Evolutionary conservation across 2,888 invertebrate genomes (phyloP), one percentile per base, ranked within the genome.

Genomic region (Anthophora plumipes): DNA sequence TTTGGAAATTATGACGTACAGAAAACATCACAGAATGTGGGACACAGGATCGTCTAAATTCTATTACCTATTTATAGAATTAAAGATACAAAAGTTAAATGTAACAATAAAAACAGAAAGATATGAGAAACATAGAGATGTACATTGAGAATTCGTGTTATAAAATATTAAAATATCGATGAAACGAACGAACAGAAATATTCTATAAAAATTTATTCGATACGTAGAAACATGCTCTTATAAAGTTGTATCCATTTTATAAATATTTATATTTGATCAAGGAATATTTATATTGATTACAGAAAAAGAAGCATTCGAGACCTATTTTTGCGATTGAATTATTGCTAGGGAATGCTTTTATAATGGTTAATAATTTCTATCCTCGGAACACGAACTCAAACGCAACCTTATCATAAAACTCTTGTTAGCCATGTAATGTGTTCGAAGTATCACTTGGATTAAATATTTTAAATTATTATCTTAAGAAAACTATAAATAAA

Each of bases 401-500:
- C 37, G 50, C 25, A 31, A 52, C 46, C 17, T 9, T 48, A 31
- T 14, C 11, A 25, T 12, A 17, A 31, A 55, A 64, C 22, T 39
- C 31, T 17, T 22, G 48, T 3, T 52, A 41, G 22, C n/a, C 41
- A 61, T 6, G 39, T 41, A 67, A 48, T 63, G 57, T n/a, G 8
- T 50, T 39, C 3, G 4, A 69, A 31, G 37, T 46, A 46, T 43
- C 25, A 31, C 3, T 59, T 22, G 25, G 25, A 41, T 12, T 55
- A 55, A 64, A 50, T 59, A 59, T 43, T 48, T 20, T 59, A 68
- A 72, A 39, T 22, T 54, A 55, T 41, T 39, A 57, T 11, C 43
- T 59, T 59, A 66, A 61, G 12, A 9, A 68, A 80, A 78, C 71
- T 74, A 76, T 77, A 84, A 82, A 87, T 63, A 82, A 43, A 80